phyloP scores from a whole-genome alignment of 2,113 vertebrate genomes.

The Cyprinodon brontotheroides region DNA sequence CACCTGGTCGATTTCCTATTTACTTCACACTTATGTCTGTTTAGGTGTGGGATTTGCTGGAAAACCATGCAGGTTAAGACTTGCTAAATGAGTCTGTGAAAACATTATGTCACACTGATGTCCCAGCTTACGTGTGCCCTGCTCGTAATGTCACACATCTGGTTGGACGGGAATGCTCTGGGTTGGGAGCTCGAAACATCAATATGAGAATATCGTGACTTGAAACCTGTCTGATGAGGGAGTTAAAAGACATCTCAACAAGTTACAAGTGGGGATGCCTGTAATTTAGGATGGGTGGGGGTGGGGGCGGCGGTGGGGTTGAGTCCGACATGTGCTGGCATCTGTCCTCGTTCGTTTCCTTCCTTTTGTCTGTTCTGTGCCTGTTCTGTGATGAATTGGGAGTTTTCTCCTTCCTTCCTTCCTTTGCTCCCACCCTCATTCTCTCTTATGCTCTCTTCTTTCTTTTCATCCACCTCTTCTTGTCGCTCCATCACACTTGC shows the following conservation, averaged over 20 bases:
- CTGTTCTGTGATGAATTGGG: conserved; percentile 56
- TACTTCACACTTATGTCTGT: not conserved
- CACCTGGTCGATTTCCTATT: not conserved
- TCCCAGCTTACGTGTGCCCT: not conserved
- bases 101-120: conserved; percentile 28
- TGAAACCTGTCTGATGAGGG: conserved; percentile 37
- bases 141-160: conserved; percentile 52
- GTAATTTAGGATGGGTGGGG: conserved; percentile 51
- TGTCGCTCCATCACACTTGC: conserved; percentile 25
- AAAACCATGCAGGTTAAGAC: conserved; percentile 9
- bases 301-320: conserved; percentile 48
- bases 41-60: conserved; percentile 1
- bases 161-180: conserved; percentile 47
- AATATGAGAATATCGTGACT: conserved; percentile 19
- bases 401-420: conserved; percentile 51
- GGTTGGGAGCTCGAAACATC: conserved; percentile 2
- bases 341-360: conserved; percentile 65
- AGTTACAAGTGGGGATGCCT: conserved; percentile 44
- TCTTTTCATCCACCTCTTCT: conserved; percentile 24
- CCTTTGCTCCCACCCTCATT: conserved; percentile 11
- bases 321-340: conserved; percentile 58
- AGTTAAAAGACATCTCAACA: not conserved
- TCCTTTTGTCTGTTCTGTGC: conserved; percentile 65
- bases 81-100: conserved; percentile 10
- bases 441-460: conserved; percentile 1